Conservation (phyloP, 2,113 vertebrate species). For the Nothoprocta perdicaria region DNA sequence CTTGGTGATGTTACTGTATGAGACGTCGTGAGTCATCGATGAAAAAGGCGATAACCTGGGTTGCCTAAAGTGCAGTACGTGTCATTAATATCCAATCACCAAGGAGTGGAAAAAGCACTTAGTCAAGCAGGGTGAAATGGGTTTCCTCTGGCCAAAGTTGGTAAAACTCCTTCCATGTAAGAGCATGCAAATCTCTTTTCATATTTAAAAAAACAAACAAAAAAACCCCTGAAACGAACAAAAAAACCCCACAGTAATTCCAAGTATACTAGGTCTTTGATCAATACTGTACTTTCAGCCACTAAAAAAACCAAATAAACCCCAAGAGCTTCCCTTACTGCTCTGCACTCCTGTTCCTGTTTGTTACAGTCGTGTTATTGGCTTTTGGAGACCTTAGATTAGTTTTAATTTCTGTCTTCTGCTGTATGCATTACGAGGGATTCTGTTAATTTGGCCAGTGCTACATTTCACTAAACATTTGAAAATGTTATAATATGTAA, state of each 20-base stretch:
- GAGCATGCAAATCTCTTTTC: neutral
- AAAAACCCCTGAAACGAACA: neutral
- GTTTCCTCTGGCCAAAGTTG: neutral
- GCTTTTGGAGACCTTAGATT: neutral
- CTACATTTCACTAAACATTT: neutral
- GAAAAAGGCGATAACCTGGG: neutral
- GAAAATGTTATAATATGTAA: neutral
- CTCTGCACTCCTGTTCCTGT: neutral
- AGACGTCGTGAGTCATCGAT: neutral
- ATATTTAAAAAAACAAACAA: neutral
- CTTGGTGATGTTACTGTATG: neutral
- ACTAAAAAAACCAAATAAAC: neutral
- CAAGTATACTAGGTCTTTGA: neutral
- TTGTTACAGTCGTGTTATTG: neutral
- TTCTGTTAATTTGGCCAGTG: neutral
- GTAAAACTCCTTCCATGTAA: neutral
- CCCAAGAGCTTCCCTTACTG: neutral
- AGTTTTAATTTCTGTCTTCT: neutral
- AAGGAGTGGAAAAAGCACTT: constrained; percentile 5
- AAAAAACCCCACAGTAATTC: neutral
- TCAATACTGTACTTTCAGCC: neutral
- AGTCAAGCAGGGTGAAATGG: neutral
- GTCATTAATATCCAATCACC: neutral
- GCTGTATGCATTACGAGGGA: neutral
- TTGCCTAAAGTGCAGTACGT: neutral